Evolutionary conservation across 1,140 invertebrate species (phyloP).

Genomic region (Goniozus legneri): DNA sequence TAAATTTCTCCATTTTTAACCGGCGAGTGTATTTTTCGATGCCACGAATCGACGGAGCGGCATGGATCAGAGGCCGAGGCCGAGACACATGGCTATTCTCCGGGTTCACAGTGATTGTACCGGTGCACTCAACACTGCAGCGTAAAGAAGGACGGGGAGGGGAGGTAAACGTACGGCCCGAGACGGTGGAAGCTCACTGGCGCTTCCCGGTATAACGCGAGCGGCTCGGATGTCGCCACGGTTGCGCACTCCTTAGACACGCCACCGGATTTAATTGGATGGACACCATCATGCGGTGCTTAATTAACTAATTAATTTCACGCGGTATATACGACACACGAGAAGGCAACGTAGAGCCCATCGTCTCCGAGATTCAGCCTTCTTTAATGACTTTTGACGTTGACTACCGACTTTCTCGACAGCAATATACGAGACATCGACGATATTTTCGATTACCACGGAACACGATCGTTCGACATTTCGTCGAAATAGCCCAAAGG

Average conservation of each 20-base stretch:
- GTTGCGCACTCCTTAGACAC: slow-evolving; percentile 26
- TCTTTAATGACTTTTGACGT: slow-evolving; percentile 14
- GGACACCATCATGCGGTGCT: slow-evolving; percentile 39
- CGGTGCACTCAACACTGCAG: no score
- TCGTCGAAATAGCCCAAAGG: no score
- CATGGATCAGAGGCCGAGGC: no score
- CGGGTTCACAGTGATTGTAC: no score
- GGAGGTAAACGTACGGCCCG: slow-evolving; percentile 6
- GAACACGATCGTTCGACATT: no score
- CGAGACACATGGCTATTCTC: no score
- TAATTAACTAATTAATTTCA: slow-evolving; percentile 54
- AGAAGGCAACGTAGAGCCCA: slow-evolving; percentile 7
- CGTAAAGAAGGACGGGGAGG: slow-evolving; percentile 19
- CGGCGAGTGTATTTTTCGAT: no score
- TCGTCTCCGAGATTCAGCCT: slow-evolving; percentile 17
- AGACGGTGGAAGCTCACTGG: no score
- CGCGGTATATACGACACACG: slow-evolving; percentile 32
- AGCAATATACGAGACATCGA: no score
- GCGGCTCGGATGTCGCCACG: slow-evolving; percentile 28
- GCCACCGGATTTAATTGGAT: slow-evolving; percentile 48
- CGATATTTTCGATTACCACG: no score
- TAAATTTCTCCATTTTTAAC: no score
- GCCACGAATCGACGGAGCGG: no score
- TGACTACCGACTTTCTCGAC: background rate
- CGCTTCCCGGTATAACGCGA: slow-evolving; percentile 24